Evolutionary conservation across 2,113 vertebrate species (phyloP).

Genomic region (Todiramphus saurophagus): DNA sequence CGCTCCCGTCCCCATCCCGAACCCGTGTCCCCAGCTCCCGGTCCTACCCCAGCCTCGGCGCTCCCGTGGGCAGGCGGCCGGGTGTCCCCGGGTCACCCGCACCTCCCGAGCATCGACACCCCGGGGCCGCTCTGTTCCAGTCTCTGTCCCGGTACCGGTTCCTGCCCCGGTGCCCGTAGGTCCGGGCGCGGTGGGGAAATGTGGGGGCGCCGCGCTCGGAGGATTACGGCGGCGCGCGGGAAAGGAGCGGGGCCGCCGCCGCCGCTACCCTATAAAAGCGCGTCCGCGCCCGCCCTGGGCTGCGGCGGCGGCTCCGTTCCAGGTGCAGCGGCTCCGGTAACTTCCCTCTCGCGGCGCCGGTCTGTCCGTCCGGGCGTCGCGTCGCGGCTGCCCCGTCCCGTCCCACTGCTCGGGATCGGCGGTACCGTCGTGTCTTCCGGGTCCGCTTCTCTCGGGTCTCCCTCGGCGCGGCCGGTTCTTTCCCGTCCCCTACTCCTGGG

Average conservation of each 20-base stretch:
- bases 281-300: slow-evolving; percentile 12
- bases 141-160: not conserved
- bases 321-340: not conserved
- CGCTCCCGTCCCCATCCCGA: not conserved
- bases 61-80: not conserved
- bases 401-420: not conserved
- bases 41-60: too few species aligned
- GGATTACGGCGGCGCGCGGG: slow-evolving; percentile 45
- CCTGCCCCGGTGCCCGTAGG: not conserved
- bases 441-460: not conserved
- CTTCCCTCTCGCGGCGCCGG: not conserved
- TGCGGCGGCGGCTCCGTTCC: slow-evolving; percentile 22
- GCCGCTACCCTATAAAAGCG: slow-evolving; percentile 18
- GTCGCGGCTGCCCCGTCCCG: not conserved
- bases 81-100: not conserved
- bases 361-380: not conserved
- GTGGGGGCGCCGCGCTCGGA: slow-evolving; percentile 15
- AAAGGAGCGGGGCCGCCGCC: not conserved
- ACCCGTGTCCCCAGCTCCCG: not conserved
- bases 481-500: not conserved
- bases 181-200: not conserved
- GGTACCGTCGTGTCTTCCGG: not conserved
- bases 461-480: not conserved
- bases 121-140: not conserved
- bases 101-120: not conserved